Percentiles rank a stretch among this genome's conserved stretches.
These are phyloP conservation scores for Drosophila subsilvestris DNA, from an alignment of 2,888 invertebrate species.

Conservation along the genomic window DNA sequence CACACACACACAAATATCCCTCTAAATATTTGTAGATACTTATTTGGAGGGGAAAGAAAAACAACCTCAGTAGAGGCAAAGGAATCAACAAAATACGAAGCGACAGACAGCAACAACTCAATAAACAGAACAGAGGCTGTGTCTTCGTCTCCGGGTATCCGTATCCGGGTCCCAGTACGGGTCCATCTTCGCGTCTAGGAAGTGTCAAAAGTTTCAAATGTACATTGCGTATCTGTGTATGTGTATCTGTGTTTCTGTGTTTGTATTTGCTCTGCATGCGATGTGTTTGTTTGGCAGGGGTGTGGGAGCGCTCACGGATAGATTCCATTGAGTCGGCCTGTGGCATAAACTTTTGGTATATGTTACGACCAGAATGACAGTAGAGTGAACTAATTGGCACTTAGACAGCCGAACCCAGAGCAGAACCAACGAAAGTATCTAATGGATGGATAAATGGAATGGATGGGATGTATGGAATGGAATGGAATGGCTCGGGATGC, in stretches of 20 bases:
- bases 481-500: not conserved
- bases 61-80: constrained; percentile 5
- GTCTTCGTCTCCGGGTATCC: constrained; percentile 38
- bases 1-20: constrained; percentile 45
- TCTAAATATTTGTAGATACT: constrained; percentile 74
- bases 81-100: constrained; percentile 15
- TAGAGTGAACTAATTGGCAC: constrained; percentile 72
- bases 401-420: constrained; percentile 38
- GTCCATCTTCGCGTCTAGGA: constrained; percentile 51
- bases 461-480: constrained; percentile 2
- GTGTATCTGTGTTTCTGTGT: constrained; percentile 21
- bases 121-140: constrained; percentile 68
- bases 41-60: constrained; percentile 66
- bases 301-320: constrained; percentile 24
- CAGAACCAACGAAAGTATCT: constrained; percentile 31
- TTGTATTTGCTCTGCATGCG: constrained; percentile 31
- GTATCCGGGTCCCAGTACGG: not conserved
- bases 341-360: constrained; percentile 59
- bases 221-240: constrained; percentile 16
- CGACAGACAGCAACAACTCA: constrained; percentile 73
- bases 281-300: constrained; percentile 11
- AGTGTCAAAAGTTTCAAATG: constrained; percentile 74
- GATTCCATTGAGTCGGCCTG: constrained; percentile 26
- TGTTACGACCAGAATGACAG: constrained; percentile 65
- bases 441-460: constrained; percentile 39